Conservation (phyloP, 2,113 vertebrate species). For the Mionectes macconnelli region DNA sequence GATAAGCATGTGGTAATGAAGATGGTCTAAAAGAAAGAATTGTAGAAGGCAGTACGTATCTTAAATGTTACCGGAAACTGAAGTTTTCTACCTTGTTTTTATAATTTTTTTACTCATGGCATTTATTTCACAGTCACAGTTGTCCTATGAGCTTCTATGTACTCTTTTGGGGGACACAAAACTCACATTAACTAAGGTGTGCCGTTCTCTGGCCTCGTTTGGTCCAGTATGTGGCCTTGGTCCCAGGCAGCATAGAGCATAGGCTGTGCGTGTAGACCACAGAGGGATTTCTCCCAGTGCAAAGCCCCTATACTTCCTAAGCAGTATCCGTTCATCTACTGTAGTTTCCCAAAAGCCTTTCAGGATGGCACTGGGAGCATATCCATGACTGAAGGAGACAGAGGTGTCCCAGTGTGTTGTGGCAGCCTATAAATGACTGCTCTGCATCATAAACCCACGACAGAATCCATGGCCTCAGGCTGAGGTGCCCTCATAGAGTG, state of each 20-base stretch:
- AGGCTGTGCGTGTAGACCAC: background rate
- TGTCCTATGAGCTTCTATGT: background rate
- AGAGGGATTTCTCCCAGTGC: background rate
- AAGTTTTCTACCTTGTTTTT: background rate
- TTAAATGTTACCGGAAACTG: background rate
- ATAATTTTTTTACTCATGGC: background rate
- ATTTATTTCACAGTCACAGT: background rate
- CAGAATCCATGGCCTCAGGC: background rate
- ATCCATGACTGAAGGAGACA: background rate
- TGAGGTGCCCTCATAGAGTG: background rate
- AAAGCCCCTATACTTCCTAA: background rate
- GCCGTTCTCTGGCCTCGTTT: background rate
- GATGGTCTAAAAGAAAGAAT: background rate
- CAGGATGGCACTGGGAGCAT: background rate
- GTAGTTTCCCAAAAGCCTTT: background rate
- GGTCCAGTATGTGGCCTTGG: background rate
- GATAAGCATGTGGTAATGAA: background rate
- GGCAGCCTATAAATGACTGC: background rate
- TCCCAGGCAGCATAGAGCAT: background rate
- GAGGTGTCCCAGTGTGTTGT: background rate
- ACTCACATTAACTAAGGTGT: background rate
- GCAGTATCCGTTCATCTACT: background rate
- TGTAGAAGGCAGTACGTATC: background rate
- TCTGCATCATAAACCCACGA: background rate
- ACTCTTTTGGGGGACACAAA: background rate